Base-by-base conservation (phyloP, 2,797 vertebrate species). In the Miichthys miiuy region DNA sequence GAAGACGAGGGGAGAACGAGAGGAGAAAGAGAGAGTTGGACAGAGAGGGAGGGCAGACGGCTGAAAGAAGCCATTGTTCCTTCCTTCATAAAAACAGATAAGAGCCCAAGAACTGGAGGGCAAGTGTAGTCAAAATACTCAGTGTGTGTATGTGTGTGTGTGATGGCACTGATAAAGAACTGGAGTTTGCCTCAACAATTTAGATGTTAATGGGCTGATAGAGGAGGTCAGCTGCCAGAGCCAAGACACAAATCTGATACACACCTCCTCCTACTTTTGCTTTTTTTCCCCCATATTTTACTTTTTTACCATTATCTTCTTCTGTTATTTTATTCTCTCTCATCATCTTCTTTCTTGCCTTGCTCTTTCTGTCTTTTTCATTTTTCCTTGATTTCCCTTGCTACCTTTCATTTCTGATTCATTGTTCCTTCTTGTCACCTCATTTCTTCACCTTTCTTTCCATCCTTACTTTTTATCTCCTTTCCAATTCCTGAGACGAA, bases 21-120 rank as follows among this genome's bases (percentile, higher is more conserved):
- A 61, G 34, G 41, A 64, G 48, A 63, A 18, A 61, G 38, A 77
- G 58, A 61, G 83, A 82, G 51, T 63, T 74, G 82, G 88, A 81
- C 52, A 41, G 72, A 76, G 79, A 81, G 78, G 75, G 80, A 70
- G 83, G 69, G 79, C 64, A 51, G 75, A 54, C 18, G 71, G 61
- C 77, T 91, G 85, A 92, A 91, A 88, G 89, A 79, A 84, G 69
- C 89, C 83, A 92, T 91, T 92, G 92, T 93, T 93, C 87, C 71
- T 66, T 47, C 62, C 71, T 66, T 47, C 62, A 58, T 79, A 67
- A 77, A 71, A 76, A 68, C 76, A 89, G 91, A 93, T 93, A 93
- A 91, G 88, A 88, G 72, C 78, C 79, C 71, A 47, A 79, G 52
- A 87, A 91, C 89, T 62, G 52, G 83, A 89, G 88, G 87, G 89